Evolutionary conservation across 2,113 vertebrate genomes (phyloP).

Genomic region (Phaethornis superciliosus): DNA sequence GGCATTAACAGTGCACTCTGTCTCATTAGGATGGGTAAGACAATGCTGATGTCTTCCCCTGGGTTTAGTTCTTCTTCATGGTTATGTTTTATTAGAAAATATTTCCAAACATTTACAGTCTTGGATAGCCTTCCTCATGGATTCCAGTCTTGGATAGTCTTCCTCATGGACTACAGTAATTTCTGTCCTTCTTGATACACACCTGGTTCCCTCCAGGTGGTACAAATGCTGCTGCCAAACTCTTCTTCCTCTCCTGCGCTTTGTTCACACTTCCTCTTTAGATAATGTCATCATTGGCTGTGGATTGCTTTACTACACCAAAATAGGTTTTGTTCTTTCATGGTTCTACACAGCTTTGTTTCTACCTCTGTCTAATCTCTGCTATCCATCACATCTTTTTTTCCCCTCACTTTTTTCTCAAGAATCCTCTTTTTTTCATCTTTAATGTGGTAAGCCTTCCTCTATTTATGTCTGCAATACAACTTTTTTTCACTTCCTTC

Average conservation of each 20-base stretch:
- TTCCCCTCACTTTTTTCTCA: not conserved
- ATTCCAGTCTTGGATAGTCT: not conserved
- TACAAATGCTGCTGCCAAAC: not conserved
- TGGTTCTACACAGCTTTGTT: not conserved
- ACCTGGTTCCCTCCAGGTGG: not conserved
- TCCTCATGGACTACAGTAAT: not conserved
- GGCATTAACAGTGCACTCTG: not conserved
- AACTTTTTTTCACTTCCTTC: not conserved
- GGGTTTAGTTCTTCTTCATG: not conserved
- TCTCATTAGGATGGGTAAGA: not conserved
- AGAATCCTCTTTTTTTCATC: not conserved
- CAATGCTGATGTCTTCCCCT: not conserved
- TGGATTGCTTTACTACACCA: not conserved
- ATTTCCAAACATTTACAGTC: not conserved
- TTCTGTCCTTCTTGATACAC: not conserved
- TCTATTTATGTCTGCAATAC: not conserved
- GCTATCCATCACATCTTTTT: not conserved
- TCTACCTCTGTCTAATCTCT: not conserved
- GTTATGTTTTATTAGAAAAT: not conserved
- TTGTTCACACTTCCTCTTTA: not conserved
- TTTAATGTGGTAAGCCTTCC: not conserved
- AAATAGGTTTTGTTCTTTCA: not conserved
- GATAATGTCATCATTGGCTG: not conserved
- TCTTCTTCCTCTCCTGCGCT: not conserved
- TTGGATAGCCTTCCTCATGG: not conserved